phyloP scores from a whole-genome alignment of 2,113 vertebrate genomes.

The Tetraodon nigroviridis region DNA sequence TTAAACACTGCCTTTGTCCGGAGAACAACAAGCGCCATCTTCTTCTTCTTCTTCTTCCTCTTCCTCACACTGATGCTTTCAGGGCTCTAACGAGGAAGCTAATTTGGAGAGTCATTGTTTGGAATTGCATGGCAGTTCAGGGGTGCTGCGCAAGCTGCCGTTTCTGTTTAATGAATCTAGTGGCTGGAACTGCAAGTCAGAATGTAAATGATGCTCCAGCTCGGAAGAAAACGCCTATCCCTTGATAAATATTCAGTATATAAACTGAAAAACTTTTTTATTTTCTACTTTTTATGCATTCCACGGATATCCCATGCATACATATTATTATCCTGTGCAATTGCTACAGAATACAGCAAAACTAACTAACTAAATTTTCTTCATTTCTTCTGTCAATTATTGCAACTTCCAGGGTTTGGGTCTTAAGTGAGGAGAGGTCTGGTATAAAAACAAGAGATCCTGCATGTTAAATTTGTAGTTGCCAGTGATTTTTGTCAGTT shows the following conservation, averaged over 20 bases:
- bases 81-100: conserved; percentile 12
- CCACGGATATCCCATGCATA: too few relatives aligned
- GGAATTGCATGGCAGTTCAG: conserved; percentile 7
- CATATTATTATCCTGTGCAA: too few relatives aligned
- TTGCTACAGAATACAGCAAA: too few relatives aligned
- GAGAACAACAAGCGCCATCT: background rate
- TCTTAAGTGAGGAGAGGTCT: too few relatives aligned
- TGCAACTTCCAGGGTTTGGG: background rate
- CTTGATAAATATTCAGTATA: too few relatives aligned
- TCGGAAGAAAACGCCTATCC: background rate
- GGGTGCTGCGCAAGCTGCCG: conserved; percentile 1
- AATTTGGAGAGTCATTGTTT: conserved; percentile 12
- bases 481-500: too few relatives aligned
- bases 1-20: background rate
- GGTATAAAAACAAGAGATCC: too few relatives aligned
- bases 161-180: conserved; percentile 27
- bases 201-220: conserved; percentile 31
- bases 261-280: too few relatives aligned
- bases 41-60: background rate
- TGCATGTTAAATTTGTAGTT: too few relatives aligned
- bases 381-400: background rate
- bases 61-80: conserved; percentile 8
- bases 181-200: conserved; percentile 7
- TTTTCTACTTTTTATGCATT: too few relatives aligned
- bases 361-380: too few relatives aligned